Evolutionary conservation across 30 jellyfish, hydroid and myxozoan species (phyloP).

Genomic region (Hydractinia symbiolongicarpus): DNA sequence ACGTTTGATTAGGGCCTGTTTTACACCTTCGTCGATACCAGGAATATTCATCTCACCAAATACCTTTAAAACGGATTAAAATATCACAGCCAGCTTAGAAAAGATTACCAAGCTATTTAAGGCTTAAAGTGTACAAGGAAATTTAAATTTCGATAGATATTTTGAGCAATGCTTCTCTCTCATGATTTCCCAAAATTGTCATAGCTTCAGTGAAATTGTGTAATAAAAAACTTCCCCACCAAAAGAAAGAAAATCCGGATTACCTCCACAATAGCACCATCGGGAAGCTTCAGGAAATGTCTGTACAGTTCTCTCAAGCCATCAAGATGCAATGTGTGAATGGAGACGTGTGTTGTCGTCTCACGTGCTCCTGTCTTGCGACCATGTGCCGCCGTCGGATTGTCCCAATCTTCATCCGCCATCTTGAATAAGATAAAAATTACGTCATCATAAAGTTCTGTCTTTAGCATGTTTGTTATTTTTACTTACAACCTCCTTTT

Average conservation of each 20-base stretch:
- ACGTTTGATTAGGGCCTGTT: conserved; percentile 37
- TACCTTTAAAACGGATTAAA: conserved; percentile 43
- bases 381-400: conserved; percentile 28
- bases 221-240: neutral
- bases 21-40: conserved; percentile 73
- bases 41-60: conserved; percentile 85
- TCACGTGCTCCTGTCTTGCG: conserved; percentile 57
- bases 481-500: no score
- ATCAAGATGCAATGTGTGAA: conserved; percentile 74
- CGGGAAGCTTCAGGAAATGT: conserved; percentile 72
- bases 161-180: neutral
- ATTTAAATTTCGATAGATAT: neutral
- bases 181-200: neutral
- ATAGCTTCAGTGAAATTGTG: neutral
- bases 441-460: neutral
- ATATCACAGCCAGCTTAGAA: no score
- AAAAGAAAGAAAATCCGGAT: neutral
- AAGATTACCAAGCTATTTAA: neutral
- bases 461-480: neutral
- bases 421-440: conserved; percentile 19
- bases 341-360: conserved; percentile 76
- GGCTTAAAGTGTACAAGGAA: neutral
- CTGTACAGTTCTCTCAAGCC: conserved; percentile 81
- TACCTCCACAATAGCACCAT: conserved; percentile 94
- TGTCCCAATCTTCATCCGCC: conserved; percentile 74